These are phyloP conservation scores for Pheosia tremula DNA, from an alignment of 2,888 invertebrate species.

Conservation along the genomic window DNA sequence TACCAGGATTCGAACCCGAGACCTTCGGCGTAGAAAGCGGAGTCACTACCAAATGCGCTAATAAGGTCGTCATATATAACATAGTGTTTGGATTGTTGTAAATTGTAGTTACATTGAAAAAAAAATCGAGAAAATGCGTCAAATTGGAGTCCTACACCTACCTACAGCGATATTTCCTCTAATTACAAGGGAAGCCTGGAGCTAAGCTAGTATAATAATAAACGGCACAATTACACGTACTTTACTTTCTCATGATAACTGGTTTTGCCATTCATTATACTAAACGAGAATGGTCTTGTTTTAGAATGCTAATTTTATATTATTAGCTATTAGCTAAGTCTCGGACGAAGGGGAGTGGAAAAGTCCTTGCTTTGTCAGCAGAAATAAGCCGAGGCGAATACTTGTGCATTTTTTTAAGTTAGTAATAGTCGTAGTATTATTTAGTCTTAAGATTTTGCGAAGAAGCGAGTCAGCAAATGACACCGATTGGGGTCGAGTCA, in stretches of 20 bases:
- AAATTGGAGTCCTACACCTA: background rate
- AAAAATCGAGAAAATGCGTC: too few species aligned
- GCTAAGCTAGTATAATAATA: background rate
- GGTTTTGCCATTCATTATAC: constrained; percentile 1
- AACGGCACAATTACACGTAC: background rate
- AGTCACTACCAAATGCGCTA: too few species aligned
- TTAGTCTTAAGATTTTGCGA: too few species aligned
- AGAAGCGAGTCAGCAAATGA: too few species aligned
- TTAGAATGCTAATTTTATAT: background rate
- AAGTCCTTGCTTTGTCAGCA: background rate
- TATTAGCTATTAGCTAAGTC: background rate
- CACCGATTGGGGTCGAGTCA: too few species aligned
- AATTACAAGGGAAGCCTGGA: background rate
- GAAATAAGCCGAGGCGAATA: background rate
- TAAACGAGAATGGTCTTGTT: constrained; percentile 2
- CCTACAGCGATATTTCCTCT: background rate
- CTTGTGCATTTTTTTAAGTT: too few species aligned
- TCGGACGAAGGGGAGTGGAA: background rate
- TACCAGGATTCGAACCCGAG: too few species aligned
- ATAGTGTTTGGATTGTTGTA: too few species aligned
- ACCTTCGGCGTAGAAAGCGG: too few species aligned
- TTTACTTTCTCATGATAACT: constrained; percentile 1
- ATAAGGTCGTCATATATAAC: too few species aligned
- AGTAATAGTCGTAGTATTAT: too few species aligned
- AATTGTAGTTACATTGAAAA: too few species aligned